Evolutionary conservation across 2,797 vertebrate genomes (phyloP).

Genomic region (Hippocampus kuda): DNA sequence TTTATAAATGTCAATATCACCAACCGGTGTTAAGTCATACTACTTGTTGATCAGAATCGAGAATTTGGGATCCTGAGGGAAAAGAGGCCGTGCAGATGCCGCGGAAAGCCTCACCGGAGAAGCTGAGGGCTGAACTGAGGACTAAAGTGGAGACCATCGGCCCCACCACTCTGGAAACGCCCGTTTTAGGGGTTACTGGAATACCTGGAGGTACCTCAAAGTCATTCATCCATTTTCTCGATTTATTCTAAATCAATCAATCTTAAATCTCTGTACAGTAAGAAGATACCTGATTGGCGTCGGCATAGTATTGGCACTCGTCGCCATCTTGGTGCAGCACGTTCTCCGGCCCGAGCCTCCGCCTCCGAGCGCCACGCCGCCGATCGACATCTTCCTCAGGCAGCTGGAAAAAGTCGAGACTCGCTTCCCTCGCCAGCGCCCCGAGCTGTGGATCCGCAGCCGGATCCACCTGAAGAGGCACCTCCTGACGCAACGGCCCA

Average conservation of each 20-base stretch:
- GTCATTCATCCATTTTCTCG: background rate
- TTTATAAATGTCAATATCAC: background rate
- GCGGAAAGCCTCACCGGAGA: background rate
- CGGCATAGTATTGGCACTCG: background rate
- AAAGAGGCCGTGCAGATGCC: background rate
- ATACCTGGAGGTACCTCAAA: slow-evolving; percentile 16
- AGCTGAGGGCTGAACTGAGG: background rate
- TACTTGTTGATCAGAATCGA: slow-evolving; percentile 6
- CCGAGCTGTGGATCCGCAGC: slow-evolving; percentile 75
- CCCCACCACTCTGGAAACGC: background rate
- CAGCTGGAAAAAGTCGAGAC: slow-evolving; percentile 64
- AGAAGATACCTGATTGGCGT: background rate
- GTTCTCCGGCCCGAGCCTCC: slow-evolving; percentile 9
- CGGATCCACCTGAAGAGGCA: slow-evolving; percentile 76
- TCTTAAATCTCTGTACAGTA: background rate
- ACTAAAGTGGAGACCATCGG: slow-evolving; percentile 14
- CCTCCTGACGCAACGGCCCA: slow-evolving; percentile 63
- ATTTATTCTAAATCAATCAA: background rate
- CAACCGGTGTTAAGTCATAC: background rate
- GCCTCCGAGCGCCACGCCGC: slow-evolving; percentile 24
- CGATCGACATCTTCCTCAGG: slow-evolving; percentile 67
- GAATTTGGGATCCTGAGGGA: slow-evolving; percentile 1
- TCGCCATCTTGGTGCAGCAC: background rate
- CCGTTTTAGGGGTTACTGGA: background rate
- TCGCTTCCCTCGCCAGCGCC: slow-evolving; percentile 74